Percentiles rank a stretch among this genome's conserved stretches.
Evolutionary conservation across 2,888 invertebrate species (phyloP).

Genomic region (Horisme vitalbata): DNA sequence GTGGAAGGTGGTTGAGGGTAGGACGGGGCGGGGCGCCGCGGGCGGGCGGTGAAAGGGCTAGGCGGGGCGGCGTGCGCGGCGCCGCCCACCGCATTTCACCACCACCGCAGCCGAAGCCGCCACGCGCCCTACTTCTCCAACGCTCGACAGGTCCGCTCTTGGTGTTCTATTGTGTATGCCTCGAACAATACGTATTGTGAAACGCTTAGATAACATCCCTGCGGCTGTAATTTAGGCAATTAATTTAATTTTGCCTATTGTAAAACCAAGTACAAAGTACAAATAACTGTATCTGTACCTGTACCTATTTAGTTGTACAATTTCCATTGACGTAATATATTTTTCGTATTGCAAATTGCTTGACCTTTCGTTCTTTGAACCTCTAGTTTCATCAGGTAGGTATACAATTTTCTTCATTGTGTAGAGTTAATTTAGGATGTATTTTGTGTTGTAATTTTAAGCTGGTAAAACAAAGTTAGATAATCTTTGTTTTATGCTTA

Average conservation of each 20-base stretch:
- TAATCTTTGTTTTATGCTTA: neutral
- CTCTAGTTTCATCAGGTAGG: neutral
- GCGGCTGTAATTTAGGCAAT: slow-evolving; percentile 57
- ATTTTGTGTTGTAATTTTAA: too few species aligned
- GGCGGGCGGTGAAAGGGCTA: slow-evolving; percentile 80
- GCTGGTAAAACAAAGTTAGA: too few species aligned
- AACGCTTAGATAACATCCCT: slow-evolving; percentile 73
- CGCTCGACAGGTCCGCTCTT: slow-evolving; percentile 68
- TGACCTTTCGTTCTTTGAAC: slow-evolving; percentile 3
- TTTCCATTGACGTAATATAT: slow-evolving; percentile 19
- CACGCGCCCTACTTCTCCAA: slow-evolving; percentile 71
- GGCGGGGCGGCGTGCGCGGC: slow-evolving; percentile 76
- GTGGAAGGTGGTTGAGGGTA: slow-evolving; percentile 65
- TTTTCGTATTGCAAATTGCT: neutral
- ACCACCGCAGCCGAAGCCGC: slow-evolving; percentile 47
- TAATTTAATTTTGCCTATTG: slow-evolving; percentile 53
- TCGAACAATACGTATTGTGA: slow-evolving; percentile 76
- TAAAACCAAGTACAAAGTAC: slow-evolving; percentile 21
- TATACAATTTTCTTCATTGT: neutral
- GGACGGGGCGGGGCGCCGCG: slow-evolving; percentile 58
- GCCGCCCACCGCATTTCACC: slow-evolving; percentile 79
- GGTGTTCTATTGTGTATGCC: slow-evolving; percentile 79
- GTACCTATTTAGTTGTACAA: slow-evolving; percentile 20
- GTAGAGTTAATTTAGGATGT: neutral
- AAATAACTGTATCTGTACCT: too few species aligned